phyloP scores from a whole-genome alignment of 64 coral and sea anemone genomes.

The Montipora foliosa region DNA sequence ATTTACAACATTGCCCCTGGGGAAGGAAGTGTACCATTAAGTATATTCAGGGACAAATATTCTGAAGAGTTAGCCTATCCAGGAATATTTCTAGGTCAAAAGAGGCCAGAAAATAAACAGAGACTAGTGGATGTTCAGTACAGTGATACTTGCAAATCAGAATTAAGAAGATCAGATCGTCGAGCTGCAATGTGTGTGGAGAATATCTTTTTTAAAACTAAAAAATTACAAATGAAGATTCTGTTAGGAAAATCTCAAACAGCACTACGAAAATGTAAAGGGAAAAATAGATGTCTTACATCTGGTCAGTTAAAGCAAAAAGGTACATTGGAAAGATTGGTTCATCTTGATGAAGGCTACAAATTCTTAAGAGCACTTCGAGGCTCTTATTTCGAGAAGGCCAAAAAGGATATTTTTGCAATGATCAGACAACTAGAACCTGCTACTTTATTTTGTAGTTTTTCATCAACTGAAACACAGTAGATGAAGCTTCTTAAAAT shows the following conservation, averaged over 20 bases:
- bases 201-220: slow-evolving; percentile 37
- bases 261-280: slow-evolving; percentile 11
- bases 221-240: slow-evolving; percentile 59
- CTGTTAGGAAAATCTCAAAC: slow-evolving; percentile 41
- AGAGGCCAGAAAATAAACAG: slow-evolving; percentile 16
- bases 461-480: too few relatives aligned
- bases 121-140: slow-evolving; percentile 17
- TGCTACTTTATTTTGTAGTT: too few relatives aligned
- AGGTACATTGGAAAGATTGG: not conserved
- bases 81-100: slow-evolving; percentile 40
- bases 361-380: slow-evolving; percentile 20
- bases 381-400: slow-evolving; percentile 68
- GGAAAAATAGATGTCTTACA: not conserved
- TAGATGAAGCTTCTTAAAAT: slow-evolving; percentile 26
- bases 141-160: slow-evolving; percentile 68
- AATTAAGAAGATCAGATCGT: slow-evolving; percentile 39
- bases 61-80: slow-evolving; percentile 60
- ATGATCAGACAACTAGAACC: too few relatives aligned
- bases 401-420: not conserved
- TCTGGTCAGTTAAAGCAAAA: slow-evolving; percentile 24
- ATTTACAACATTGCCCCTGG: slow-evolving; percentile 10
- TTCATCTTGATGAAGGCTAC: slow-evolving; percentile 13
- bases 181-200: slow-evolving; percentile 15
- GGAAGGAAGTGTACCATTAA: slow-evolving; percentile 34
- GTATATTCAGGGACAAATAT: slow-evolving; percentile 46